Percentiles rank a stretch among this genome's conserved stretches.
Evolutionary conservation across 1,140 invertebrate genomes (phyloP).

Genomic region (Pachypeltis micranthus): DNA sequence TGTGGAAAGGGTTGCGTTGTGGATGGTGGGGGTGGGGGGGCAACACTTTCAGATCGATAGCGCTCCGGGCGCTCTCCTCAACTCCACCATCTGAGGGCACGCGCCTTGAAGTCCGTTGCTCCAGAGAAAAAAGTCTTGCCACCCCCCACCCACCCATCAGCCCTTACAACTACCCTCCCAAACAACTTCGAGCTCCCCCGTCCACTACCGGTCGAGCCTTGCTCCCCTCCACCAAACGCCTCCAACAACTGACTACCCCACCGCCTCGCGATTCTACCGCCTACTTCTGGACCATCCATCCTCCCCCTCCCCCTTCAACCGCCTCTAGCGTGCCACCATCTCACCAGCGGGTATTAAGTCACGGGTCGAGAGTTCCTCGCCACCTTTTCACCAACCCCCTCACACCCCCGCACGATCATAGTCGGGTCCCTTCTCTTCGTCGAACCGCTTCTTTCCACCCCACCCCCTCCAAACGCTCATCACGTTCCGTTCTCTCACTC

Average conservation of each 20-base stretch:
- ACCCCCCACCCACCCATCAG: no score
- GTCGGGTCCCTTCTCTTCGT: no score
- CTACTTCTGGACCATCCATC: background rate
- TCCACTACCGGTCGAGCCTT: no score
- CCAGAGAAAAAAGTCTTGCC: background rate
- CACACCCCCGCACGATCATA: no score
- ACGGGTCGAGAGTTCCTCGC: no score
- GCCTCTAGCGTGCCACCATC: background rate
- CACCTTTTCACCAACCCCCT: no score
- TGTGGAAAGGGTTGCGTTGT: background rate
- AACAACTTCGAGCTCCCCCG: no score
- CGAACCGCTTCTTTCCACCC: background rate
- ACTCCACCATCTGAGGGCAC: background rate
- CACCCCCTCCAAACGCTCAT: background rate
- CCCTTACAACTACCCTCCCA: no score
- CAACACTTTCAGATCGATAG: background rate
- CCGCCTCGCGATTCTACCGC: background rate
- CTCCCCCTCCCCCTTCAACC: background rate
- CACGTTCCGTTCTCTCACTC: background rate
- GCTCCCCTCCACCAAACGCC: no score
- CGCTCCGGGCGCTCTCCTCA: background rate
- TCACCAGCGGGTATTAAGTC: no score
- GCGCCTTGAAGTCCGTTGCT: background rate
- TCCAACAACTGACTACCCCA: no score
- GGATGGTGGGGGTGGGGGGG: background rate